Base-by-base conservation (phyloP, 2,888 invertebrate species). In the Ceramica pisi region DNA sequence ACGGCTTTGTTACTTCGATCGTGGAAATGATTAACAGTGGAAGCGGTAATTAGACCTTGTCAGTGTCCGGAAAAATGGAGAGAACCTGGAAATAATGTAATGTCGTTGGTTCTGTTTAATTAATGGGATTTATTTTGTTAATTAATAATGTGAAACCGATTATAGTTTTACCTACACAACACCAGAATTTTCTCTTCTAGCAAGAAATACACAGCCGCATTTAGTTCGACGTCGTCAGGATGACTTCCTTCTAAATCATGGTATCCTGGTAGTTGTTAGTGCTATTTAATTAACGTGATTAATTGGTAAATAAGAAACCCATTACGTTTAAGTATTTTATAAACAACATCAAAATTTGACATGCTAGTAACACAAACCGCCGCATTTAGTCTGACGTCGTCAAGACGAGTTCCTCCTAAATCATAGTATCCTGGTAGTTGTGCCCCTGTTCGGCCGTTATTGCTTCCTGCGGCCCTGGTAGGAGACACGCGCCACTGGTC, bases 391-490 rank as follows among this genome's bases (percentile, higher is more conserved):
- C 85, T 84, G 88, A 87, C 89, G 84, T 90, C 84, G 85, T 83
- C 86, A 89, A 84, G 89, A 94, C 73, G 67, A 86, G 65, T 75
- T 79, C 77, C 78, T 83, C 66, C 63, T 86, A 94, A 94, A 94
- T 95, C 95, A 95, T 94, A 93, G 92, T 93, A 90, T 90, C 95
- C 93, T 92, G 91, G 90, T 92, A 91, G 88, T 83, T 75, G 69
- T 89, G 87, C 88, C 87, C 90, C 88, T 89, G 69, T 41, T 74
- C 67, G 92, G 82, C 86, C 92, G 92, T 95, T 96, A 96, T 95
- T 96, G 93, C 95, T 96, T 96, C 96, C 96, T 95, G 95, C 90
- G 89, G 89, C 90, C 90, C 92, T 91, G 88, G 91, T 90, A 86
- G 82, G 92, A 92, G 87, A 87, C 89, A 90, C 91, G 93, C 90